These are phyloP conservation scores for Brachypalpus laphriformis DNA, from an alignment of 2,888 invertebrate genomes.

Conservation along the genomic window DNA sequence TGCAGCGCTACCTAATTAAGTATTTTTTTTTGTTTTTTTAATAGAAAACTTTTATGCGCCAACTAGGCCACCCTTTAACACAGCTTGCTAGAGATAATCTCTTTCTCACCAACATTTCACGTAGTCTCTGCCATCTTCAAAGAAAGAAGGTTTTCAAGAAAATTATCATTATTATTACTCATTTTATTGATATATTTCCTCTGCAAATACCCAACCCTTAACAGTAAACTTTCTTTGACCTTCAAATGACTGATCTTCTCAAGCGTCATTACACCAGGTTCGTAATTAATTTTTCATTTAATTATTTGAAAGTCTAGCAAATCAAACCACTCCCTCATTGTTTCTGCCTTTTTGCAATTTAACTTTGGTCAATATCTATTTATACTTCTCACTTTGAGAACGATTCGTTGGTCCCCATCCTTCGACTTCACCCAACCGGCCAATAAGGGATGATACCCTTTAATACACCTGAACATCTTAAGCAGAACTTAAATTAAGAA, in stretches of 20 bases:
- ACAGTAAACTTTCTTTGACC: neutral
- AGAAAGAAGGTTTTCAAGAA: too few relatives aligned
- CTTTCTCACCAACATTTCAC: too few relatives aligned
- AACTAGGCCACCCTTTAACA: too few relatives aligned
- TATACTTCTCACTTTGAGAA: constrained; percentile 3
- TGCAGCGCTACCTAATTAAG: too few relatives aligned
- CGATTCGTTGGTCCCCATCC: neutral
- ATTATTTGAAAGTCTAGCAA: constrained; percentile 3
- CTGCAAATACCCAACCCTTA: neutral
- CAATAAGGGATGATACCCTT: constrained; percentile 5
- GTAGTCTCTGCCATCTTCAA: too few relatives aligned
- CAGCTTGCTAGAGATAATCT: too few relatives aligned
- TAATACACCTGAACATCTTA: constrained; percentile 37
- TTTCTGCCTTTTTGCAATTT: neutral
- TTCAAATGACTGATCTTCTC: constrained; percentile 19
- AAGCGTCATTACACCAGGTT: constrained; percentile 12
- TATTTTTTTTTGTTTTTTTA: too few relatives aligned
- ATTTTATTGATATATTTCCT: too few relatives aligned
- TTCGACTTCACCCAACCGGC: neutral
- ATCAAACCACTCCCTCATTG: neutral
- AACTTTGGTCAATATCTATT: constrained; percentile 39
- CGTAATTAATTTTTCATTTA: constrained; percentile 22
- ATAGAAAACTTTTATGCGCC: too few relatives aligned
- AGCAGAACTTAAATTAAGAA: constrained; percentile 36
- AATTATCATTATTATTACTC: too few relatives aligned